Base-by-base conservation (phyloP, 2,888 invertebrate species). In the Stramonita haemastoma region DNA sequence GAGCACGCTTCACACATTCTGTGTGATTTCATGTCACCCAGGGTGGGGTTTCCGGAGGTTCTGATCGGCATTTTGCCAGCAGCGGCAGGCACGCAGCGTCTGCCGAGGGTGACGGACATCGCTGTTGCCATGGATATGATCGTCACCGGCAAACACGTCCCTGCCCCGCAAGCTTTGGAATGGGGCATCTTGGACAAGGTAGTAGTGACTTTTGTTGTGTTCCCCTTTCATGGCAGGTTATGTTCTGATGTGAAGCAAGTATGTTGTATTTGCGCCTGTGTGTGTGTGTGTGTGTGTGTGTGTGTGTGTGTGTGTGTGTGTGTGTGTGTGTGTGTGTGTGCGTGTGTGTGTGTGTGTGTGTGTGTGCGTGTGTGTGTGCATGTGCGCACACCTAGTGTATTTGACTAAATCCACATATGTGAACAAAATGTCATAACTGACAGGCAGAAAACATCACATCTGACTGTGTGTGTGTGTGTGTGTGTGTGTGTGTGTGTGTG, bases 1-100 rank as follows among this genome's bases (percentile, higher is more conserved):
- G 11, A 70, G 6, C 19, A 5, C 46, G 46, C 46, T 46, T 46
- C 46, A 46, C 46, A 46, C 46, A 46, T 46, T n/a, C 60, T 60
- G 15, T 60, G 1, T 60, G 15, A 22, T 60, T 57, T 22, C 22
- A 15, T 90, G 32, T 26, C 46, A 86, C 91, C 90, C 89, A 95
- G 95, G 89, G 96, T 99, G 92, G 99, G 98, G 32, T 96, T 98
- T 91, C 99, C 99, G 0, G 99, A 99, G 97, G 99, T 99, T 0
- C 98, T 98, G 98, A 96, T 99, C 87, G 99, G 99, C 26, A 96
- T 99, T 81, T 96, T 99, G 89, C 99, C 99, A 79, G 2, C 46
- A 46, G 46, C 46, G 46, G 99, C 99, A 89, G 99, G 99, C 84
- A 99, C 99, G 88, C 98, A 99, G 95, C 97, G 99, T 93, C 96